Evolutionary conservation across 2,113 vertebrate species (phyloP).

Genomic region (Callospermophilus lateralis): DNA sequence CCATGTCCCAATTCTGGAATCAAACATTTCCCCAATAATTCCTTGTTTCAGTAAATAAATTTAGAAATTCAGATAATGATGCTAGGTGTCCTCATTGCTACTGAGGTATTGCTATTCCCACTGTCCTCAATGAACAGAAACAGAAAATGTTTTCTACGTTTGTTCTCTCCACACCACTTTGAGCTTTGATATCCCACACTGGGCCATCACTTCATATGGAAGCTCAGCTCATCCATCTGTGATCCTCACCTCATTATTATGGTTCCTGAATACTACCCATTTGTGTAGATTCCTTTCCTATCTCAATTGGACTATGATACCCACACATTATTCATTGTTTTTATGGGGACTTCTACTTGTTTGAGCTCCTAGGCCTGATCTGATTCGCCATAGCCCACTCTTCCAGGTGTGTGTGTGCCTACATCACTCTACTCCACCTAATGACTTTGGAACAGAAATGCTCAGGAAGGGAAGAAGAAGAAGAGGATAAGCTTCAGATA

Average conservation of each 20-base stretch:
- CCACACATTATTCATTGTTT: background rate
- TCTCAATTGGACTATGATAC: no score
- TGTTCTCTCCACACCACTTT: background rate
- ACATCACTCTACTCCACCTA: no score
- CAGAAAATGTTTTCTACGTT: background rate
- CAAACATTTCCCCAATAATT: background rate
- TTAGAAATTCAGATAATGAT: background rate
- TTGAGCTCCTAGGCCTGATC: background rate
- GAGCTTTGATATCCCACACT: no score
- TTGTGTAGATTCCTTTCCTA: background rate
- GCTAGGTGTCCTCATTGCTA: background rate
- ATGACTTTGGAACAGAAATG: background rate
- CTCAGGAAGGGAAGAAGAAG: background rate
- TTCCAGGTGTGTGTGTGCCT: background rate
- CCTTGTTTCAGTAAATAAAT: background rate
- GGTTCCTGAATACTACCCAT: background rate
- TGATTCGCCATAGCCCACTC: background rate
- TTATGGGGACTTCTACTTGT: background rate
- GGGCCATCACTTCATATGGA: background rate
- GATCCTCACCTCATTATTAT: background rate
- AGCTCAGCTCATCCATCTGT: background rate
- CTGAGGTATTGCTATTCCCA: background rate
- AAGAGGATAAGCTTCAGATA: background rate
- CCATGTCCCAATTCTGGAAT: background rate
- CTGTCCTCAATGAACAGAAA: background rate